Evolutionary conservation across 2,113 vertebrate species (phyloP).

Genomic region (Menidia beryllina): DNA sequence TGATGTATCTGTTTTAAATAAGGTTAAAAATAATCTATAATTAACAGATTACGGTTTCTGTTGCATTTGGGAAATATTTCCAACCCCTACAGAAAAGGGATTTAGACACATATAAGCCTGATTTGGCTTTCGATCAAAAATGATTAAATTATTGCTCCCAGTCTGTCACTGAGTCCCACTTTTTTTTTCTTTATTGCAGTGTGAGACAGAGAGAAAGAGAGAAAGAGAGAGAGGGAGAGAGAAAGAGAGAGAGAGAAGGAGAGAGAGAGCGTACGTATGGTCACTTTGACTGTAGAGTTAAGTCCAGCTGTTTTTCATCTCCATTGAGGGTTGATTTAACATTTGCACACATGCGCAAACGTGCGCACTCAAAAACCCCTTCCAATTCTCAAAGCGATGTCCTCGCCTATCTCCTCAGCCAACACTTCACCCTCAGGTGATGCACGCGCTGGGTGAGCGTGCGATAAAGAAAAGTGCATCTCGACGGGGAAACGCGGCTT

Average conservation of each 20-base stretch:
- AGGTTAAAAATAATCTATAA: no score
- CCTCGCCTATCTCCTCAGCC: background rate
- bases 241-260: background rate
- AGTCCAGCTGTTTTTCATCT: slow-evolving; percentile 65
- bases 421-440: slow-evolving; percentile 12
- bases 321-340: slow-evolving; percentile 41
- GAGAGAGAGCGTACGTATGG: background rate
- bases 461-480: slow-evolving; percentile 8
- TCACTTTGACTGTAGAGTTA: slow-evolving; percentile 13
- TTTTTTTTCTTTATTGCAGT: background rate
- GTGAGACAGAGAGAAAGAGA: background rate
- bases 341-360: slow-evolving; percentile 8
- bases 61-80: no score
- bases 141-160: slow-evolving; percentile 26
- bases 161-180: slow-evolving; percentile 33
- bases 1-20: no score
- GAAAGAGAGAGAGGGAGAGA: background rate
- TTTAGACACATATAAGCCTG: background rate
- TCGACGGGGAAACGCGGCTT: slow-evolving; percentile 4
- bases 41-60: no score
- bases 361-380: background rate
- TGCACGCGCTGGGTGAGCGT: slow-evolving; percentile 30
- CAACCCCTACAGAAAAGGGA: no score
- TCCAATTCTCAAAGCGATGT: background rate
- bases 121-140: background rate